Evolutionary conservation across 2,113 vertebrate genomes (phyloP).

Genomic region (human): DNA sequence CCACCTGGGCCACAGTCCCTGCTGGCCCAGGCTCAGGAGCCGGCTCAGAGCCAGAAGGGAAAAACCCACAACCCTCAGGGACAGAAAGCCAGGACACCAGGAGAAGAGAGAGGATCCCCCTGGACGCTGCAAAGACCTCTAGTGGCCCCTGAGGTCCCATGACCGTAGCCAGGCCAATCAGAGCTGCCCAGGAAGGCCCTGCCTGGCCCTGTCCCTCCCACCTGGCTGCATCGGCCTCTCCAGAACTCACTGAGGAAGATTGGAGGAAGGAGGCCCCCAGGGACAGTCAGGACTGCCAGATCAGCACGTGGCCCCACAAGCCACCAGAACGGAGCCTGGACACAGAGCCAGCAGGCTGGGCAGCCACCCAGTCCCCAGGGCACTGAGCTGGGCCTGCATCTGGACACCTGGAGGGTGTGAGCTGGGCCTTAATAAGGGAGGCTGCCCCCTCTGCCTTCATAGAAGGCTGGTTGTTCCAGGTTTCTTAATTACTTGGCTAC

Average conservation of each 20-base stretch:
- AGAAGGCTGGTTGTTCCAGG: background rate
- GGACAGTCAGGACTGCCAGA: background rate
- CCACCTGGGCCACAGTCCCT: background rate
- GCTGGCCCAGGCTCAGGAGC: background rate
- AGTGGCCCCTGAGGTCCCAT: background rate
- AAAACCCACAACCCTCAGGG: background rate
- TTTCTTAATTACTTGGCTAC: background rate
- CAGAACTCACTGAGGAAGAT: background rate
- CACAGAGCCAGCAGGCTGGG: no score
- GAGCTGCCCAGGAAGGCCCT: background rate
- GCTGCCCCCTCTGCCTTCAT: background rate
- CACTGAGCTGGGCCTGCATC: background rate
- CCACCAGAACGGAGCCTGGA: background rate
- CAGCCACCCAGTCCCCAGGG: background rate
- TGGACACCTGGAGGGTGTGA: background rate
- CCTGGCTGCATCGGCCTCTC: no score
- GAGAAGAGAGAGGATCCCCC: background rate
- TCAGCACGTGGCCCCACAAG: background rate
- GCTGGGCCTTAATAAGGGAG: background rate
- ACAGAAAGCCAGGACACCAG: background rate
- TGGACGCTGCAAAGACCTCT: background rate
- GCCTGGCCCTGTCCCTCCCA: background rate
- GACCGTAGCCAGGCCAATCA: accelerated
- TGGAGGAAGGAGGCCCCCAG: background rate
- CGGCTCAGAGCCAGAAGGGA: background rate